A percentile compares a stretch with the other conserved stretches of the same genome.
These are phyloP conservation scores for Spodoptera frugiperda DNA, from an alignment of 1,140 invertebrate species.

Conservation along the genomic window DNA sequence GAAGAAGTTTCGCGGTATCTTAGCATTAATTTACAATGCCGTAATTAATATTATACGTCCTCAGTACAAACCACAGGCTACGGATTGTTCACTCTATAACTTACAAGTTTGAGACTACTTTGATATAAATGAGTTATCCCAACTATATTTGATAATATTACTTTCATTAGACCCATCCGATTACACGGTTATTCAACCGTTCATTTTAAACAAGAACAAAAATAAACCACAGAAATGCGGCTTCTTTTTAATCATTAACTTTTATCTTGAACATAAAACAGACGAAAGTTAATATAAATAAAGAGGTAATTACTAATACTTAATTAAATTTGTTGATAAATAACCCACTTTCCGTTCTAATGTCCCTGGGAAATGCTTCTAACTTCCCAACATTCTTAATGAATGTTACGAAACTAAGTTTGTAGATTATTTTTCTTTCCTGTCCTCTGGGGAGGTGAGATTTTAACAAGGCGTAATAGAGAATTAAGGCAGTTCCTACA, in stretches of 20 bases:
- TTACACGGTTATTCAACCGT: too few relatives aligned
- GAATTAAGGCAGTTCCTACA: conserved; percentile 38
- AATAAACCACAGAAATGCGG: not conserved
- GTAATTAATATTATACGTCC: conserved; percentile 4
- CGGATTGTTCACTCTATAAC: not conserved
- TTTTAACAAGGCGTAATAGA: conserved; percentile 63
- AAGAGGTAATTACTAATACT: conserved; percentile 24
- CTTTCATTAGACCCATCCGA: too few relatives aligned
- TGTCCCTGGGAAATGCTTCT: conserved; percentile 1
- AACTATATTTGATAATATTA: too few relatives aligned
- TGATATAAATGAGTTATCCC: too few relatives aligned
- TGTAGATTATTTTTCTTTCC: conserved; percentile 30
- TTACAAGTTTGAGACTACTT: not conserved
- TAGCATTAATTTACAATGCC: conserved; percentile 17
- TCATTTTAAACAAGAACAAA: not conserved
- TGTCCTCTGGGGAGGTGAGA: conserved; percentile 49
- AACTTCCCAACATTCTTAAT: conserved; percentile 37
- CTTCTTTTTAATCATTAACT: too few relatives aligned
- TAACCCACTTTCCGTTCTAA: conserved; percentile 30
- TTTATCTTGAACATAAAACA: not conserved
- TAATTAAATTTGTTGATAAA: conserved; percentile 28
- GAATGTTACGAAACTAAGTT: conserved; percentile 39
- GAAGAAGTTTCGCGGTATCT: not conserved
- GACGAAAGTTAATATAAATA: conserved; percentile 6
- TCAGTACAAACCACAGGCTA: not conserved